phyloP scores from a whole-genome alignment of 2,797 vertebrate species.

The Alauda arvensis region DNA sequence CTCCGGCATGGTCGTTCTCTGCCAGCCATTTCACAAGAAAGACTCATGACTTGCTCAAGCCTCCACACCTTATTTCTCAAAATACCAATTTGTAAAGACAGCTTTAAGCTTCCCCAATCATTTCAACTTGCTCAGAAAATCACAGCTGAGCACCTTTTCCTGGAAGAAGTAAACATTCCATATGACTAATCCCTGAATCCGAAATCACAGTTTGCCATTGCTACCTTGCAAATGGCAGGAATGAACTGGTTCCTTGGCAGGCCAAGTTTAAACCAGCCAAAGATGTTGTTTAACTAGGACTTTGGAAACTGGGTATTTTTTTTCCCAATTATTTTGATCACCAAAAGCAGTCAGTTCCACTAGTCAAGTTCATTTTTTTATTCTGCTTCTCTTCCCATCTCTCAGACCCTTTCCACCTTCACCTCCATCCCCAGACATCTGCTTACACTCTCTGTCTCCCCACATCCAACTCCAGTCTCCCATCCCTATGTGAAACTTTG shows the following conservation, averaged over 20 bases:
- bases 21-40: slow-evolving; percentile 42
- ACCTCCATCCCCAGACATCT: background rate
- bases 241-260: background rate
- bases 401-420: background rate
- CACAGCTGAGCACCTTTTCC: background rate
- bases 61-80: slow-evolving; percentile 22
- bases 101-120: background rate
- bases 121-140: background rate
- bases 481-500: background rate
- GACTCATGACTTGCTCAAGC: background rate
- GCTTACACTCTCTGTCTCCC: background rate
- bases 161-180: slow-evolving; percentile 1
- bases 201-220: background rate
- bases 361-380: background rate
- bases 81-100: background rate
- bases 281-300: background rate
- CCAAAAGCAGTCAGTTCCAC: background rate
- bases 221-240: background rate
- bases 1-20: background rate
- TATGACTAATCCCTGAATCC: background rate
- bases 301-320: background rate
- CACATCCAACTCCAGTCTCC: background rate
- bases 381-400: background rate
- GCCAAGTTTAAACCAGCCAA: background rate
- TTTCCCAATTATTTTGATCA: background rate